Evolutionary conservation across 2,888 invertebrate species (phyloP), one percentile per base, ranked within the genome.

Genomic region (Thera obeliscata): DNA sequence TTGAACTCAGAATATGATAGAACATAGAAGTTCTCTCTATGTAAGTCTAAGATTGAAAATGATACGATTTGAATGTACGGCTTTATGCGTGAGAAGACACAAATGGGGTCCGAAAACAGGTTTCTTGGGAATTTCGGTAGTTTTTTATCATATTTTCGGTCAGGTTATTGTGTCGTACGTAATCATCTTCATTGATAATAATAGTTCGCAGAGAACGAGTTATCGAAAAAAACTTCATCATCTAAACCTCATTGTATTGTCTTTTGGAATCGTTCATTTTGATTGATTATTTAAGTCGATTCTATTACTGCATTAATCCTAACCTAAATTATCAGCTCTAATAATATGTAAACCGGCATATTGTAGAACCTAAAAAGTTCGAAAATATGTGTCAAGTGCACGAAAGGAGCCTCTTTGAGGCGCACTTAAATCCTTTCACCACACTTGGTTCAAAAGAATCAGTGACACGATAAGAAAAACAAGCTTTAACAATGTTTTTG

Each of bases 101-200:
- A 56, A 50, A n/a, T 1, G 8, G 59, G 38, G 12, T 50, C 22
- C 4, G 41, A 52, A 60, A 49, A 36, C 52, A 60, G 60, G 38
- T 52, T 60, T 43, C 43, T 12, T 38, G 36, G 41, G 12, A 36
- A n/a, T 50, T 57, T 54, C 9, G 43, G 43, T 2, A 8, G 9
- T 46, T 46, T 38, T 38, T 46, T 46, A 46, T 46, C 2, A 1
- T 9, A 46, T 57, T 71, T 76, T 56, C 38, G 66, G 68, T 64
- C 63, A 57, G 52, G 35, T 70, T n/a, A 64, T 60, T 73, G 71
- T 73, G 71, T 64, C 64, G 69, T 68, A 6, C 64, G 69, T 68
- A 6, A 35, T 55, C 61, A 61, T 61, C 12, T 4, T 12, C 46
- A 61, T 61, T 4, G 49, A 50, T 56, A 56, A 36, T 56, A 36